Evolutionary conservation across 2,888 invertebrate species (phyloP).

Genomic region (Drosophila atripex): DNA sequence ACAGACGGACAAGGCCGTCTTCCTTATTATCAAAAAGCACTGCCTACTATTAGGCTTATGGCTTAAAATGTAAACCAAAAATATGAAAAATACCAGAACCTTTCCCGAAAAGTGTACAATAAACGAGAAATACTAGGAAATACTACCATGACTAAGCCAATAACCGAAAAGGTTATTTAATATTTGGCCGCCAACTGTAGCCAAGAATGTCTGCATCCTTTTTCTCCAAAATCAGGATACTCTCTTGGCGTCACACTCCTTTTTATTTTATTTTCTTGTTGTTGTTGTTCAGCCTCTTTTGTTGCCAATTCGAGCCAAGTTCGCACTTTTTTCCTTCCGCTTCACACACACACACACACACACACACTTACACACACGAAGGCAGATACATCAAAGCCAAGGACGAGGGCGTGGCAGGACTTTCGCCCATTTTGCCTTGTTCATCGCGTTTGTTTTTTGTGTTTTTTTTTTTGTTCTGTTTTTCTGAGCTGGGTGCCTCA

Average conservation of each 20-base stretch:
- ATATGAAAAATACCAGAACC: too few relatives aligned
- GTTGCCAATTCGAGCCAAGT: conserved; percentile 62
- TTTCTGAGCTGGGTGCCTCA: too few relatives aligned
- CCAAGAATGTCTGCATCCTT: not conserved
- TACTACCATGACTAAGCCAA: conserved; percentile 69
- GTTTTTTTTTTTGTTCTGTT: conserved; percentile 53
- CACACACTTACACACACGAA: conserved; percentile 4
- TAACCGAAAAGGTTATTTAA: conserved; percentile 78
- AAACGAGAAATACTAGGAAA: not conserved
- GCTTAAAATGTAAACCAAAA: too few relatives aligned
- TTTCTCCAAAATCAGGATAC: conserved; percentile 1
- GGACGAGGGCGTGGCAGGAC: conserved; percentile 55
- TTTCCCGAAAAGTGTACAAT: not conserved
- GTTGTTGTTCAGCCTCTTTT: too few relatives aligned
- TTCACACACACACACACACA: not conserved
- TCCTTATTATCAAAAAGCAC: too few relatives aligned
- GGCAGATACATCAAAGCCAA: conserved; percentile 58
- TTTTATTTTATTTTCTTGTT: not conserved
- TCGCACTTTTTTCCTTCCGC: conserved; percentile 58
- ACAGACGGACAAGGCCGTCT: too few relatives aligned
- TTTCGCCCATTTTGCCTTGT: conserved; percentile 3
- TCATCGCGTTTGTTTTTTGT: conserved; percentile 8
- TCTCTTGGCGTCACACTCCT: not conserved
- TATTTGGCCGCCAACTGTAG: conserved; percentile 66
- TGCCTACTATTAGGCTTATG: too few relatives aligned